Base-by-base conservation (phyloP, 2,113 vertebrate species). In the Nesospiza acunhae region DNA sequence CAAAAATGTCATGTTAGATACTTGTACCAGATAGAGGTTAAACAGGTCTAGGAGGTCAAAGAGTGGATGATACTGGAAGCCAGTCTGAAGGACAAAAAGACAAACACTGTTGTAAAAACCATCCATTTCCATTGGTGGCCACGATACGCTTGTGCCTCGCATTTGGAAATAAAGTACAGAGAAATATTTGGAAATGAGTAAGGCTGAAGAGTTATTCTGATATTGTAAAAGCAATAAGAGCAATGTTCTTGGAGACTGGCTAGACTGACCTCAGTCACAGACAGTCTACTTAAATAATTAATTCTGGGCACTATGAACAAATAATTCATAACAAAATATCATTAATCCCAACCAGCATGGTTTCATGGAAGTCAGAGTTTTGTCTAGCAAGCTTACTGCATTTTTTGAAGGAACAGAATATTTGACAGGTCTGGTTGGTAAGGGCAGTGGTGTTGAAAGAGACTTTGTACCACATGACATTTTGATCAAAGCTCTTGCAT, bases 231-330 rank as follows among this genome's bases (percentile, higher is more conserved):
- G 60, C 83, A n/a, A 60, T 42, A 27, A 59, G 64, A 67, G 39
- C 4, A 27, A 92, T 67, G 72, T 3, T 4, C 72, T 88, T 73
- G 79, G 55, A 95, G 80, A 55, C 83, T 47, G 94, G 89, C 91
- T 94, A 94, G 95, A 74, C 94, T 87, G 95, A 93, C 80, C 92
- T 94, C 89, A 50, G 92, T 67, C 76, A 72, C 90, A 96, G 94
- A 94, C 90, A 84, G 85, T 28, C 83, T 90, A 77, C 92, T 90
- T 96, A 55, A 97, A 95, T 97, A 89, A 96, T 95, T 88, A 92
- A 96, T 97, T 96, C 46, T 68, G 33, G 86, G 74, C 55, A 74
- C 89, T 67, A 23, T 47, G 56, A 94, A 96, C 83, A 94, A 94
- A 95, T 90, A 93, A 95, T 85, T 96, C 90, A 95, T 67, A 90